Conservation (phyloP, 2,797 vertebrate species). For the Microchirus variegatus region DNA sequence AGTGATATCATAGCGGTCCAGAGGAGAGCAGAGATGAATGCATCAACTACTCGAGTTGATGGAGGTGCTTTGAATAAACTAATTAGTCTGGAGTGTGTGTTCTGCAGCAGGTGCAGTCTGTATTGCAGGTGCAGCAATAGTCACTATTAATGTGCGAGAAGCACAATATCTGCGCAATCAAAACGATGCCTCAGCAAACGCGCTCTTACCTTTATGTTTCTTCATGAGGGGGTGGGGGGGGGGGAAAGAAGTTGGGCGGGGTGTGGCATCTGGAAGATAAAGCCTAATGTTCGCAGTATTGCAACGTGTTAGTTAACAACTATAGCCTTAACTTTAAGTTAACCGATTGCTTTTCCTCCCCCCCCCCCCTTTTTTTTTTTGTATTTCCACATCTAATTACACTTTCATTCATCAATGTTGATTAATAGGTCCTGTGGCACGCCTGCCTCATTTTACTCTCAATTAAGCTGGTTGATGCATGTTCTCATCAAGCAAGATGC, state of each 20-base stretch:
- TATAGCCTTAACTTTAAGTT: conserved; percentile 74
- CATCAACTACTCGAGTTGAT: conserved; percentile 49
- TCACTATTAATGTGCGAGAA: conserved; percentile 51
- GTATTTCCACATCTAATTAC: conserved; percentile 85
- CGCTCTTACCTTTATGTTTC: conserved; percentile 40
- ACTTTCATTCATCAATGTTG: conserved; percentile 85
- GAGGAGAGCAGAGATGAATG: conserved; percentile 50
- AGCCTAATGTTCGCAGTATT: conserved; percentile 60
- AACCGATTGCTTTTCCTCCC: conserved; percentile 71
- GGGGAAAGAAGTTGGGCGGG: conserved; percentile 29
- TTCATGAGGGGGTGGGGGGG: neutral
- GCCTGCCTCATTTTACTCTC: conserved; percentile 85
- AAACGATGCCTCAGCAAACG: conserved; percentile 72
- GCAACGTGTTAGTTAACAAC: conserved; percentile 67
- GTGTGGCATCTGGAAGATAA: conserved; percentile 33
- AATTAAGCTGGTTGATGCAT: conserved; percentile 85
- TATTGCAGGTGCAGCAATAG: conserved; percentile 70
- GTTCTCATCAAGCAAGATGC: conserved; percentile 84
- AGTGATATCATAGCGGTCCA: conserved; percentile 34
- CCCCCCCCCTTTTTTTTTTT: conserved; percentile 38
- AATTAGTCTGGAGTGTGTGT: conserved; percentile 56
- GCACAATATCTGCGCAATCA: conserved; percentile 66
- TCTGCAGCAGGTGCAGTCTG: conserved; percentile 68
- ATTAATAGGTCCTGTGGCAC: conserved; percentile 84
- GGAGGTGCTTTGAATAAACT: conserved; percentile 65